Percentiles rank a stretch among this genome's conserved stretches.
Evolutionary conservation across 2,888 invertebrate species (phyloP).

Genomic region (Eremobia ochroleuca): DNA sequence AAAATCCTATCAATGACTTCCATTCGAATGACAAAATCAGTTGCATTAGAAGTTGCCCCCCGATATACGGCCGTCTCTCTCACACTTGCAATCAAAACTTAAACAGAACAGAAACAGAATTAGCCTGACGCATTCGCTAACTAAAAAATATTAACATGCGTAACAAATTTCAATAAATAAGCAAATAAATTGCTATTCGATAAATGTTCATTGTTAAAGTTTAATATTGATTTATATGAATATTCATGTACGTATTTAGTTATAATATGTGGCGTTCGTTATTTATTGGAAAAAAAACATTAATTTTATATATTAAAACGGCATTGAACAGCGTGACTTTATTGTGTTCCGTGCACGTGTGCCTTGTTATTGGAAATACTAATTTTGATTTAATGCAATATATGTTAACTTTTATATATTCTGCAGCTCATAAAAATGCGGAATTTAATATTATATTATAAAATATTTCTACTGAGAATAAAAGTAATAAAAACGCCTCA

Average conservation of each 20-base stretch:
- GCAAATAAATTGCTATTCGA: slow-evolving; percentile 89
- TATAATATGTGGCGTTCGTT: slow-evolving; percentile 77
- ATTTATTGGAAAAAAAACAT: slow-evolving; percentile 76
- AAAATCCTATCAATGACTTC: slow-evolving; percentile 88
- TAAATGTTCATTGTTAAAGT: slow-evolving; percentile 87
- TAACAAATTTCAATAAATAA: slow-evolving; percentile 90
- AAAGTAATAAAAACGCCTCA: slow-evolving; percentile 62
- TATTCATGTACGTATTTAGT: slow-evolving; percentile 87
- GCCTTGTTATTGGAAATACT: slow-evolving; percentile 69
- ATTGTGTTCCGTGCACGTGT: slow-evolving; percentile 69
- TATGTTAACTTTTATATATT: slow-evolving; percentile 64
- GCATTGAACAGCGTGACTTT: slow-evolving; percentile 75
- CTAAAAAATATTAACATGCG: slow-evolving; percentile 83
- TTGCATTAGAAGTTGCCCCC: slow-evolving; percentile 78
- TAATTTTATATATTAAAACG: slow-evolving; percentile 77
- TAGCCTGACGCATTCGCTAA: slow-evolving; percentile 74
- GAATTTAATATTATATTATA: slow-evolving; percentile 60
- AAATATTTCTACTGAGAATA: slow-evolving; percentile 58
- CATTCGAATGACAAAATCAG: slow-evolving; percentile 85
- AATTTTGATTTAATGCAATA: slow-evolving; percentile 68
- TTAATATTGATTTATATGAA: slow-evolving; percentile 90
- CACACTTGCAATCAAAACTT: slow-evolving; percentile 68
- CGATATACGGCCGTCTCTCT: slow-evolving; percentile 77
- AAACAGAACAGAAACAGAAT: slow-evolving; percentile 77
- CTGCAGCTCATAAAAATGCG: slow-evolving; percentile 65